Evolutionary conservation across 2,888 invertebrate species (phyloP).

Genomic region (Ennomos fuscantarius): DNA sequence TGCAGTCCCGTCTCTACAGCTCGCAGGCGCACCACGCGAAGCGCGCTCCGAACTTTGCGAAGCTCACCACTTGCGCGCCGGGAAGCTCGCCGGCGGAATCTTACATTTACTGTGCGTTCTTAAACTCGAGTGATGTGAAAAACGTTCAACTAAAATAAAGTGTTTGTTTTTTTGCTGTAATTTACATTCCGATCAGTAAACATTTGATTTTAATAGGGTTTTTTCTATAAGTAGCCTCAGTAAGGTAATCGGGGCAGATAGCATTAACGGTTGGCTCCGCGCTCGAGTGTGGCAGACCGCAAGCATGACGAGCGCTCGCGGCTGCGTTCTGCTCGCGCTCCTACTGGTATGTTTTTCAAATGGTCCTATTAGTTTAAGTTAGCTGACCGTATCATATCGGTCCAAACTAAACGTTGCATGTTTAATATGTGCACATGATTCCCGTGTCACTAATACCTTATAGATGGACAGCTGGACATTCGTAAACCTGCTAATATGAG

Average conservation of each 20-base stretch:
- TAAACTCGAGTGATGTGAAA: constrained; percentile 47
- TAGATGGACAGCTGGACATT: too few species aligned
- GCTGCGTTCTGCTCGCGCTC: constrained; percentile 75
- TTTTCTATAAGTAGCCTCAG: constrained; percentile 67
- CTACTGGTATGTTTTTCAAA: constrained; percentile 68
- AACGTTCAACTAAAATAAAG: constrained; percentile 36
- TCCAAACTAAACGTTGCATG: too few species aligned
- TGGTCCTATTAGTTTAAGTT: constrained; percentile 13
- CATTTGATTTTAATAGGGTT: constrained; percentile 42
- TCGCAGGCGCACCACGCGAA: constrained; percentile 70
- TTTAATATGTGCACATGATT: too few species aligned
- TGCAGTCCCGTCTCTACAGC: constrained; percentile 74
- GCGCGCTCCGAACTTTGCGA: constrained; percentile 37
- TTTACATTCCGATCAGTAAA: constrained; percentile 35
- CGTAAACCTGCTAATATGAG: too few species aligned
- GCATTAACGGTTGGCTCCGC: constrained; percentile 83
- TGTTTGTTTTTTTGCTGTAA: constrained; percentile 42
- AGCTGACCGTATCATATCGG: constrained; percentile 11
- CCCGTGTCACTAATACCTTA: too few species aligned
- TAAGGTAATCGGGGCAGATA: constrained; percentile 84
- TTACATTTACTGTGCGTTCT: constrained; percentile 31
- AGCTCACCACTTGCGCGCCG: constrained; percentile 44
- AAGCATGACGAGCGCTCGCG: constrained; percentile 81
- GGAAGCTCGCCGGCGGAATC: constrained; percentile 41
- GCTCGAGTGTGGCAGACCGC: constrained; percentile 83